Base-by-base conservation (phyloP, 2,113 vertebrate genomes). In the Syngnathus scovelli region DNA sequence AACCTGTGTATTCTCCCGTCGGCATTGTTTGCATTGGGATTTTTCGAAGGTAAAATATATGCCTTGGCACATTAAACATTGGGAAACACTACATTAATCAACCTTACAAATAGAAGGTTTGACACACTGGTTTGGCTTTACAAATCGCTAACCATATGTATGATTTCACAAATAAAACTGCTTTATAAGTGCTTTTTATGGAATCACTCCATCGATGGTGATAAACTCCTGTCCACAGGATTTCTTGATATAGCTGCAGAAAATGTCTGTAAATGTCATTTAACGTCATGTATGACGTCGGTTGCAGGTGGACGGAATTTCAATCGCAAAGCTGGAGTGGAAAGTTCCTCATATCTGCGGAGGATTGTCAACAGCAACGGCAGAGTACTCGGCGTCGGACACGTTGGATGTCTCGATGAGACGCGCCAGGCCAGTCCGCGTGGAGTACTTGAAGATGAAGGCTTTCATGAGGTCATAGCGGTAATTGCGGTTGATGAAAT, bases 391-490 rank as follows among this genome's bases (percentile, higher is more conserved):
- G 0, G 91, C 85, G 69, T 96, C 96, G 0, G 93, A 95, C 51
- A 90, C 90, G 43, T 93, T 90, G 71, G 93, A 90, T 19, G 93
- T 86, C 0, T 98, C 94, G 0, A 95, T 96, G 73, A 98, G 96
- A 71, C 91, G 94, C 0, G 95, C 92, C 75, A 97, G 91, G 13
- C 95, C 95, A 0, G 95, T 96, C 65, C 94, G 92, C 41, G 93
- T 95, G 0, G 95, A 98, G 89, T 98, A 98, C 84, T 95, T 98
- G 77, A 98, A 98, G 84, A 96, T 97, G 76, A 98, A 95, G 38
- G 95, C 95, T 78, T 98, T 98, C 95, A 97, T 96, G 74, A 98
- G 93, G 90, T 98, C 94, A 0, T 98, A 96, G 84, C 94, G 90
- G 84, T 96, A 96, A 90, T 94, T 95, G 70, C 94, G 92, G 82